Evolutionary conservation across 2,113 vertebrate species (phyloP).

Genomic region (Charina bottae): DNA sequence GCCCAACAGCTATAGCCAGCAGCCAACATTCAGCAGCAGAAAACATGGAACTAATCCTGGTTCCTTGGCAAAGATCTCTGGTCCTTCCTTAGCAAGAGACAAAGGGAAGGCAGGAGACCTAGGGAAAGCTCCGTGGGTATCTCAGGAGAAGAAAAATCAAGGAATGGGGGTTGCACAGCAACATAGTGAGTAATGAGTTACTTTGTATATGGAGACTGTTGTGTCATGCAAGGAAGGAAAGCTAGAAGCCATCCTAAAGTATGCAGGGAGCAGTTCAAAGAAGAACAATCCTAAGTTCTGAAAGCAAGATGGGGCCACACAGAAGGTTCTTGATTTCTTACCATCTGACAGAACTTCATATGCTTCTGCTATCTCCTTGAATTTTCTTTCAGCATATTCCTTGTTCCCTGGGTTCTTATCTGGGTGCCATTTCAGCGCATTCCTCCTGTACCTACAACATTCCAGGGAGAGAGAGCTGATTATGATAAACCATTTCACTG

Average conservation of each 20-base stretch:
- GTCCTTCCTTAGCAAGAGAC: slow-evolving; percentile 4
- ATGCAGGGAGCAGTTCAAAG: neutral
- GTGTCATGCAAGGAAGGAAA: neutral
- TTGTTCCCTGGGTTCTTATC: slow-evolving; percentile 98
- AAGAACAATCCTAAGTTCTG: neutral
- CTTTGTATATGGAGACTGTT: too few relatives aligned
- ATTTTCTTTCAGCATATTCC: slow-evolving; percentile 91
- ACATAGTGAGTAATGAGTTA: neutral
- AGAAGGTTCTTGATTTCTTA: slow-evolving; percentile 69
- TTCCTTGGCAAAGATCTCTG: neutral
- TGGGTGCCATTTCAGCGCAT: slow-evolving; percentile 94
- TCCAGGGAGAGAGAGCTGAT: neutral
- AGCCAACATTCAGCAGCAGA: neutral
- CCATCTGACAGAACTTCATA: slow-evolving; percentile 98
- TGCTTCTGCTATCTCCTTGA: slow-evolving; percentile 95
- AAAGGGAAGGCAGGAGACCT: neutral
- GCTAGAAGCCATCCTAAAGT: neutral
- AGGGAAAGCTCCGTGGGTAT: neutral
- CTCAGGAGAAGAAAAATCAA: neutral
- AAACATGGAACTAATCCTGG: neutral
- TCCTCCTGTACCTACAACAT: slow-evolving; percentile 85
- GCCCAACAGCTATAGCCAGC: neutral
- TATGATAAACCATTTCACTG: neutral
- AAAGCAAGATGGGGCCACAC: neutral
- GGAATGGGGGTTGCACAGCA: neutral